These are phyloP conservation scores for Phalacrocorax pelagicus DNA, from an alignment of 2,113 vertebrate genomes.

Conservation along the genomic window DNA sequence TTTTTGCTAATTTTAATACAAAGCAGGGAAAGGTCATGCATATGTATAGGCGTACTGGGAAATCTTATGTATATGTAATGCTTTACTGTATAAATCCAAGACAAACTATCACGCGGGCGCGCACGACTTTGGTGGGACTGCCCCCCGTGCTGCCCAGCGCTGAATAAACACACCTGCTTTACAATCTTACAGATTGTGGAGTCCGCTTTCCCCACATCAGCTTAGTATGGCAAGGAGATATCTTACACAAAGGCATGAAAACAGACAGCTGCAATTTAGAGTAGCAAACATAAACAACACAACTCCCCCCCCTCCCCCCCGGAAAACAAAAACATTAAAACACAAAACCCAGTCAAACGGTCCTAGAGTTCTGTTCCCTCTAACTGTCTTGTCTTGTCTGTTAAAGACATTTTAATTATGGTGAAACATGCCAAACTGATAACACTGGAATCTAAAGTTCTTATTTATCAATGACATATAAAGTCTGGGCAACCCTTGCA, in stretches of 20 bases:
- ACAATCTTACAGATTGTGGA: too few relatives aligned
- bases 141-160: too few relatives aligned
- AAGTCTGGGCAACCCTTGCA: neutral
- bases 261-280: neutral
- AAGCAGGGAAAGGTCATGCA: too few relatives aligned
- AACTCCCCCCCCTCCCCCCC: neutral
- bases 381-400: neutral
- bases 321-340: neutral
- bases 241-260: neutral
- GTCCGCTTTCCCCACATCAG: too few relatives aligned
- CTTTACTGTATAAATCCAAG: too few relatives aligned
- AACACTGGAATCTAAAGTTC: neutral
- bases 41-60: too few relatives aligned
- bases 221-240: neutral
- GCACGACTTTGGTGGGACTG: too few relatives aligned
- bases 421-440: neutral
- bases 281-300: neutral
- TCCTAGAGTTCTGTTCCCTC: neutral
- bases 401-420: neutral
- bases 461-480: neutral
- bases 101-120: too few relatives aligned
- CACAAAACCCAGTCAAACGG: fast-evolving
- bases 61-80: too few relatives aligned
- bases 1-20: too few relatives aligned
- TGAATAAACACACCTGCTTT: too few relatives aligned